Evolutionary conservation across 2,888 invertebrate genomes (phyloP), one percentile per base, ranked within the genome.

Genomic region (Hydraecia micacea): DNA sequence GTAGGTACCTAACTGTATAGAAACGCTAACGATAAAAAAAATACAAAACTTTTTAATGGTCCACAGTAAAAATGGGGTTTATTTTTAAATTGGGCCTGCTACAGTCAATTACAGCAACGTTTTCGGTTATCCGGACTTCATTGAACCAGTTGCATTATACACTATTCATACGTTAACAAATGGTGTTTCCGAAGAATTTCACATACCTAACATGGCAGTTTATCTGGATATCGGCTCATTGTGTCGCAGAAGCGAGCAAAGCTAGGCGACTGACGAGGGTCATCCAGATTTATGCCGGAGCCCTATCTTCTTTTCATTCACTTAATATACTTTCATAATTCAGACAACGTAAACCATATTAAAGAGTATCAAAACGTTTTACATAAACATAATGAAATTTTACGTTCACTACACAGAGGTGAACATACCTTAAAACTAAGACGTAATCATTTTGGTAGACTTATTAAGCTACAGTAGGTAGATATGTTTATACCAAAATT

Each of bases 221-320:
- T 90, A 88, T 89, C 86, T 88, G 76, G 81, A 81, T 89, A 87
- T 88, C 86, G 88, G 85, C 79, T 87, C 86, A 87, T 87, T 89
- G 80, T 85, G 89, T 89, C 89, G 80, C 81, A 76, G 79, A 78
- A 75, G 72, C 67, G 74, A 84, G 77, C 70, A 74, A 79, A 78
- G 79, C 81, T 81, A 72, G 78, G 46, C 39, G 60, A 67, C 85
- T 90, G 90, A 91, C 87, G 86, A 91, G 90, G 90, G 90, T 91
- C 89, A 85, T 65, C 79, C 80, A 85, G 81, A 91, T 91, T 90
- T 88, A 89, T 89, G 75, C 69, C 74, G 63, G 73, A 74, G 77
- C 73, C 69, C 72, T 62, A 75, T 73, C 75, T 85, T 75, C 73
- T 76, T 81, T 82, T 79, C 77, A 81, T 83, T 88, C 80, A 84